These are phyloP conservation scores for Phataginus tetradactyla DNA, from an alignment of 2,797 vertebrate species.

Conservation along the genomic window DNA sequence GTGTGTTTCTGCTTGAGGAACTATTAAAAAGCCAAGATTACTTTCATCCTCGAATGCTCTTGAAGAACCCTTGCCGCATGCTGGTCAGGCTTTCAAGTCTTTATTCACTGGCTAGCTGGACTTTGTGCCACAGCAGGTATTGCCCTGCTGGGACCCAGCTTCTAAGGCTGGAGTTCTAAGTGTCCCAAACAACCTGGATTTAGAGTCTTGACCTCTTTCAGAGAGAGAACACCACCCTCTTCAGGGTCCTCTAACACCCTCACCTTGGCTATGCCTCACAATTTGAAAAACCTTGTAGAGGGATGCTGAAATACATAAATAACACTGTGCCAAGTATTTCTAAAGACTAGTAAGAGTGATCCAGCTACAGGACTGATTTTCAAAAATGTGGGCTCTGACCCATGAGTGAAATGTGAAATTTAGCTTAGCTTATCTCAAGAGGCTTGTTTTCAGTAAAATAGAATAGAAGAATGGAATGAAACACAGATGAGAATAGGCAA, in stretches of 20 bases:
- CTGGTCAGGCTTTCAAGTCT: not conserved
- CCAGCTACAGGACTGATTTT: not conserved
- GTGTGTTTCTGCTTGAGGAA: not conserved
- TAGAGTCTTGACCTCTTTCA: not conserved
- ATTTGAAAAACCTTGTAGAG: constrained; percentile 39
- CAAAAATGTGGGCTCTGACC: not conserved
- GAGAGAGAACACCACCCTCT: not conserved
- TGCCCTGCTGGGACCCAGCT: not conserved
- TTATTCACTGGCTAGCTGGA: not conserved
- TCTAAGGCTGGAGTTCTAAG: not conserved
- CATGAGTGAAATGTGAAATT: constrained; percentile 35
- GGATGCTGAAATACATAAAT: not conserved
- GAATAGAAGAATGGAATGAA: not conserved
- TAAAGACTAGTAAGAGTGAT: constrained; percentile 8
- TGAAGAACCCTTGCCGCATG: constrained; percentile 21
- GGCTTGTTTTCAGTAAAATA: constrained; percentile 3
- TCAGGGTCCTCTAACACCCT: not conserved
- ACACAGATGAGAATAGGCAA: not conserved
- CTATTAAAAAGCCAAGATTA: constrained; percentile 42
- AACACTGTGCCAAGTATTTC: not conserved
- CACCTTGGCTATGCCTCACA: not conserved
- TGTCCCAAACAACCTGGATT: not conserved
- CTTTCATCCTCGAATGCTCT: constrained; percentile 6
- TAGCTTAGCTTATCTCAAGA: constrained; percentile 37
- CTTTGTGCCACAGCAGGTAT: not conserved